phyloP scores from a whole-genome alignment of 2,888 invertebrate species.

The Acrocyrtus sp. region DNA sequence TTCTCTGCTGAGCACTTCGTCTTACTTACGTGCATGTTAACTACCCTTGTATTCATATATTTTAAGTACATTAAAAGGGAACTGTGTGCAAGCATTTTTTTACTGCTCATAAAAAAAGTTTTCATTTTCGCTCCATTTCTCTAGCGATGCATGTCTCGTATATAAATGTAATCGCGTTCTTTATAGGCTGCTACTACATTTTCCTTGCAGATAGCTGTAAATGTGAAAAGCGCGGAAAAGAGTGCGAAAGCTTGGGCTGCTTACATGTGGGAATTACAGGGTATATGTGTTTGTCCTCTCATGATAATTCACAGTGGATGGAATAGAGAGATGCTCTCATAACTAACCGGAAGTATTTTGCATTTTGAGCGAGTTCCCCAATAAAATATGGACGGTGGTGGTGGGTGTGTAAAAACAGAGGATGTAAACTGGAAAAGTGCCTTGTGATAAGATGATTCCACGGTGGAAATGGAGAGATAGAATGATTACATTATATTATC shows the following conservation, averaged over 20 bases:
- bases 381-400: background rate
- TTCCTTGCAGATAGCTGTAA: no score
- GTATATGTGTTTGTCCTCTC: background rate
- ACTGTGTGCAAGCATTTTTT: background rate
- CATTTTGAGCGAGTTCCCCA: background rate
- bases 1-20: background rate
- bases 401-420: background rate
- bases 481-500: background rate
- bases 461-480: background rate
- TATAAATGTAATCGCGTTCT: no score
- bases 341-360: background rate
- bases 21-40: slow-evolving; percentile 37
- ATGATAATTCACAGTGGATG: background rate
- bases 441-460: background rate
- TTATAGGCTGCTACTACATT: background rate
- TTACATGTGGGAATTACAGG: background rate
- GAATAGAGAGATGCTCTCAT: background rate
- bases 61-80: background rate
- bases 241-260: background rate
- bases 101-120: slow-evolving; percentile 44
- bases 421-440: background rate
- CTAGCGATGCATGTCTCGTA: slow-evolving; percentile 26
- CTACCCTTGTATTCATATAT: slow-evolving; percentile 5
- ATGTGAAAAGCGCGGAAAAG: no score
- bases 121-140: slow-evolving; percentile 39